These are phyloP conservation scores for Tamandua tetradactyla DNA, from an alignment of 2,797 vertebrate species.

Conservation along the genomic window DNA sequence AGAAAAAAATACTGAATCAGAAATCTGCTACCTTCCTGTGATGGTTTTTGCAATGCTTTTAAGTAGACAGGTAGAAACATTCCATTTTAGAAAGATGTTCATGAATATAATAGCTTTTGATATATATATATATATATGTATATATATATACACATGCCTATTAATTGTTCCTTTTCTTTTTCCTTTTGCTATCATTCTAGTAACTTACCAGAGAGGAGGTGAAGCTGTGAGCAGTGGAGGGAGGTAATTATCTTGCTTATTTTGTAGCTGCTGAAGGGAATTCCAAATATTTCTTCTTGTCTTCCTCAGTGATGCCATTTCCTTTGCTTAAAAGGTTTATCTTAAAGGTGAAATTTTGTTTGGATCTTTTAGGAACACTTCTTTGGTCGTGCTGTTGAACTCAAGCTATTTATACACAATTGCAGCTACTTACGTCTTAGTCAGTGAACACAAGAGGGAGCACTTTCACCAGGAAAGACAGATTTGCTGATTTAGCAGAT, in stretches of 20 bases:
- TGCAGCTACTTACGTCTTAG: slow-evolving; percentile 62
- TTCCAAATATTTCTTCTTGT: slow-evolving; percentile 35
- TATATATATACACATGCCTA: slow-evolving; percentile 51
- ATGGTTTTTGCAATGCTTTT: neutral
- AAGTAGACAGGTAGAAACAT: neutral
- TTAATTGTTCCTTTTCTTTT: slow-evolving; percentile 67
- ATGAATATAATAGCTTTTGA: slow-evolving; percentile 7
- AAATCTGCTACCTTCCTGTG: neutral
- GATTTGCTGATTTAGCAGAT: slow-evolving; percentile 52
- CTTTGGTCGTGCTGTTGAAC: neutral
- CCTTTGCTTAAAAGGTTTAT: slow-evolving; percentile 38
- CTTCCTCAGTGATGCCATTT: neutral
- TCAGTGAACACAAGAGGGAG: slow-evolving; percentile 90
- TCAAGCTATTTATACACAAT: neutral
- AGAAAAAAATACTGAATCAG: neutral
- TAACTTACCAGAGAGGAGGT: slow-evolving; percentile 98
- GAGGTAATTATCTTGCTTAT: slow-evolving; percentile 90
- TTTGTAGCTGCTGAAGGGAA: slow-evolving; percentile 68
- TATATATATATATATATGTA: slow-evolving; percentile 44
- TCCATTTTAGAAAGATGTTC: neutral
- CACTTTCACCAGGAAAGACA: slow-evolving; percentile 84
- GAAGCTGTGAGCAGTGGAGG: slow-evolving; percentile 97
- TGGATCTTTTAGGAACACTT: slow-evolving; percentile 12
- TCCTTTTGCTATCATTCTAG: slow-evolving; percentile 86
- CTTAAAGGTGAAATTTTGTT: slow-evolving; percentile 44